Evolutionary conservation across 2,797 vertebrate genomes (phyloP).

Genomic region (Monodelphis domestica): DNA sequence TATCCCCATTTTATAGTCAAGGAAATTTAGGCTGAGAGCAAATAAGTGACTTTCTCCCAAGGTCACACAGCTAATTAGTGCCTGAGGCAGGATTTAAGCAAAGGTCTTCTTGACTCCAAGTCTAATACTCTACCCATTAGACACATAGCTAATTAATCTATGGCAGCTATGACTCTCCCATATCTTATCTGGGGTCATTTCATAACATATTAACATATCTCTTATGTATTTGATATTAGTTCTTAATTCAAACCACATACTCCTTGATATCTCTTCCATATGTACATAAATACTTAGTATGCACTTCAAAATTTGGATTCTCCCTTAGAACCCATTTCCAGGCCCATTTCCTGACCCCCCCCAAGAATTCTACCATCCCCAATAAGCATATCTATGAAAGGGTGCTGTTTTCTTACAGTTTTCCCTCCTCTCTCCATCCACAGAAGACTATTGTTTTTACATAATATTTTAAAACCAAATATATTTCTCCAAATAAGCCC

Average conservation of each 20-base stretch:
- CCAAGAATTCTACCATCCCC: not conserved
- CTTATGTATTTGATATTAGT: not conserved
- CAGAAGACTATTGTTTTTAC: not conserved
- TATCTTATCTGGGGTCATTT: not conserved
- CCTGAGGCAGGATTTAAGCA: no score
- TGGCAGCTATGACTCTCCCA: not conserved
- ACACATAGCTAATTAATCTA: not conserved
- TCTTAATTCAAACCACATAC: not conserved
- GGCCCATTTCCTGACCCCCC: no score
- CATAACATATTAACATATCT: not conserved
- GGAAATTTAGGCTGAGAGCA: not conserved
- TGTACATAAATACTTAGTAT: not conserved
- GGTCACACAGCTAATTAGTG: no score
- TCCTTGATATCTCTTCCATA: not conserved
- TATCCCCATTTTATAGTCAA: not conserved
- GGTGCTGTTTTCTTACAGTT: not conserved
- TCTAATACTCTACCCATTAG: not conserved
- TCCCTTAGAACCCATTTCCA: not conserved
- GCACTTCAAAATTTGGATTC: not conserved
- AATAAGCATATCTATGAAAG: not conserved
- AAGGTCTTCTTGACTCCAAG: not conserved
- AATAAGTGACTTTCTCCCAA: not conserved
- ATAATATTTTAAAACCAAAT: not conserved
- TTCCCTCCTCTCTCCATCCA: not conserved
- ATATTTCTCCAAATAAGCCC: conserved; percentile 30